Evolutionary conservation across 1,140 invertebrate genomes (phyloP).

Genomic region (Sweltsa coloradensis): DNA sequence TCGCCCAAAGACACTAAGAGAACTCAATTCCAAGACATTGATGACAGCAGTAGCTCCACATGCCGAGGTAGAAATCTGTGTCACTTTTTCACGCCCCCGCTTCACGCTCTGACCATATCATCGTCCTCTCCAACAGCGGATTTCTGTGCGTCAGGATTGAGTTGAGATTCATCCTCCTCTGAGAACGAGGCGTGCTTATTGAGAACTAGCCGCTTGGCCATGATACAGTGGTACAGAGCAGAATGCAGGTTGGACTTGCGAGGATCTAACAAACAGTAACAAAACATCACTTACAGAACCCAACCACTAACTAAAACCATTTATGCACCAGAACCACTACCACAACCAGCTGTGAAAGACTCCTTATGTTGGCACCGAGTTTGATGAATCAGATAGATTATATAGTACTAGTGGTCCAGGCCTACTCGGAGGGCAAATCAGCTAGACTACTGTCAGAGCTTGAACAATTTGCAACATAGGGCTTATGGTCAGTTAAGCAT

Average conservation of each 20-base stretch:
- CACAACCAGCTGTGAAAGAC: too few relatives aligned
- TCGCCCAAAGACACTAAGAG: too few relatives aligned
- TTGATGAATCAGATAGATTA: too few relatives aligned
- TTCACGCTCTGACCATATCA: slow-evolving; percentile 68
- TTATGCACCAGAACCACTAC: too few relatives aligned
- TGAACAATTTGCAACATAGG: too few relatives aligned
- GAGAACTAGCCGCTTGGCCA: slow-evolving; percentile 44
- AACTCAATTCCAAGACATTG: slow-evolving; percentile 65
- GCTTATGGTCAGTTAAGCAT: too few relatives aligned
- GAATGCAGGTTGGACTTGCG: slow-evolving; percentile 40
- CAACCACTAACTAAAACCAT: too few relatives aligned
- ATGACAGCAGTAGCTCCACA: slow-evolving; percentile 68
- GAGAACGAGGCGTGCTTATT: slow-evolving; percentile 31
- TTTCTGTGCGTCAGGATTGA: background rate
- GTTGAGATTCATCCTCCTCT: background rate
- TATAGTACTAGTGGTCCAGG: too few relatives aligned
- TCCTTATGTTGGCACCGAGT: too few relatives aligned
- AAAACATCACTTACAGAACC: too few relatives aligned
- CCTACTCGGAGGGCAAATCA: too few relatives aligned
- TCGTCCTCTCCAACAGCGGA: slow-evolving; percentile 22
- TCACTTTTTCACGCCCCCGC: slow-evolving; percentile 57
- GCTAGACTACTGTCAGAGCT: too few relatives aligned
- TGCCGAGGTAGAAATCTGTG: slow-evolving; percentile 60
- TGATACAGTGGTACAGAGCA: slow-evolving; percentile 44
- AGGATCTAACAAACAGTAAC: slow-evolving; percentile 24